Base-by-base conservation (phyloP, 2,888 invertebrate species). In the Falcaria lacertinaria region DNA sequence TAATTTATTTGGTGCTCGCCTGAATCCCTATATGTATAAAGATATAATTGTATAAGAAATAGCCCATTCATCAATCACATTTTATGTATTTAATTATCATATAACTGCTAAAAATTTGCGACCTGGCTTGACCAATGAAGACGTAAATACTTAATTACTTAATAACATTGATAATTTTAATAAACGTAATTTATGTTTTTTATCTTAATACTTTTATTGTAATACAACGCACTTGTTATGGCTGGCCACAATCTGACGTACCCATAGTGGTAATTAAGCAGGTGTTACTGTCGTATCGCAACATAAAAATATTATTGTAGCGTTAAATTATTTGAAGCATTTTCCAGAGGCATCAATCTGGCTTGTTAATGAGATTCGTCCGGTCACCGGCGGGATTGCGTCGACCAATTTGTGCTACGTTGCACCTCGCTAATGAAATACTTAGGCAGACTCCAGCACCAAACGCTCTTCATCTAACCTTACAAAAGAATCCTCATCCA, bases 261-360 rank as follows among this genome's bases (percentile, higher is more conserved):
- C 48, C 42, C 38, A 41, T 33, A 46, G 36, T 45, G 43, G 51
- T 63, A 61, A 67, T 65, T 60, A 67, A 60, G 52, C 47, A 52
- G 60, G 50, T 51, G 57, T 57, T 41, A 17, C 45, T 57, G 48
- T 51, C 73, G 59, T 73, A 48, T 51, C 73, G 59, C 73, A 67
- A 80, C 83, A 80, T 84, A 77, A 72, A n/a, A 80, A 77, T 81
- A 81, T 81, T 76, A 79, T 83, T 81, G 75, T 78, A 74, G 74
- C 80, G 76, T 80, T 67, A 83, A 85, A 86, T 84, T 82, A 80
- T 85, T 80, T 78, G 62, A 75, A 82, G 66, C 75, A 73, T 84
- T 85, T 84, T 81, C 80, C 77, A 79, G 74, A 51, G 77, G 72
- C 80, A 85, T 85, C 82, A 85, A 84, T 86, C 82, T 78, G 72